A percentile compares a stretch with the other conserved stretches of the same genome.
Conservation (phyloP, 2,113 vertebrate genomes). For the Pseudopodoces humilis region DNA sequence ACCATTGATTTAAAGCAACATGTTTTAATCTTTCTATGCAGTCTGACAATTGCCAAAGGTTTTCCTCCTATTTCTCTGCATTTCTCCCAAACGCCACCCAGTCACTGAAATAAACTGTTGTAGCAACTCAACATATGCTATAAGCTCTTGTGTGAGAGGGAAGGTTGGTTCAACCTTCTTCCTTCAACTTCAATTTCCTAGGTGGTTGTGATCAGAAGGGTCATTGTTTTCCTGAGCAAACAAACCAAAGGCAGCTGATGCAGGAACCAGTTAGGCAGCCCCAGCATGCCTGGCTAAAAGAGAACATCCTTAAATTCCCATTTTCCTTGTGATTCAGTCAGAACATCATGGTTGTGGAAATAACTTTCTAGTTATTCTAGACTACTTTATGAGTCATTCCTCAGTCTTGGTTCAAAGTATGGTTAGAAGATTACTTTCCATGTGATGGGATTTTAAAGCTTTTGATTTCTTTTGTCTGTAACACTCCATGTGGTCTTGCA, state of each 20-base stretch:
- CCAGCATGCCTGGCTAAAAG: background rate
- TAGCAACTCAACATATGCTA: background rate
- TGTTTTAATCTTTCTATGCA: background rate
- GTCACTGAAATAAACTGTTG: background rate
- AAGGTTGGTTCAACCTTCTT: background rate
- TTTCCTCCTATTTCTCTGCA: background rate
- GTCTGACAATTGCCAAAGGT: background rate
- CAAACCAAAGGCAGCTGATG: background rate
- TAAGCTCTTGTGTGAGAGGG: background rate
- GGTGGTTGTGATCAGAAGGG: accelerated
- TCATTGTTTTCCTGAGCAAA: background rate
- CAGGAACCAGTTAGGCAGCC: background rate
- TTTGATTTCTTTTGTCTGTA: constrained; percentile 18
- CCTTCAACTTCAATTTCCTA: background rate
- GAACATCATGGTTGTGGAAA: background rate
- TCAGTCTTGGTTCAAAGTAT: background rate
- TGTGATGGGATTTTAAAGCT: background rate
- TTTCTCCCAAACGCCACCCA: background rate
- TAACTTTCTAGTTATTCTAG: background rate
- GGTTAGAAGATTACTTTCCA: background rate
- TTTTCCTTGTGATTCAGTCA: background rate
- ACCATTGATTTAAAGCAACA: background rate
- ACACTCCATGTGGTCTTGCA: background rate
- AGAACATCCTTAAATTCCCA: background rate
- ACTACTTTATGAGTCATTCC: background rate